Evolutionary conservation across 1,140 invertebrate species (phyloP).

Genomic region (Proales similis): DNA sequence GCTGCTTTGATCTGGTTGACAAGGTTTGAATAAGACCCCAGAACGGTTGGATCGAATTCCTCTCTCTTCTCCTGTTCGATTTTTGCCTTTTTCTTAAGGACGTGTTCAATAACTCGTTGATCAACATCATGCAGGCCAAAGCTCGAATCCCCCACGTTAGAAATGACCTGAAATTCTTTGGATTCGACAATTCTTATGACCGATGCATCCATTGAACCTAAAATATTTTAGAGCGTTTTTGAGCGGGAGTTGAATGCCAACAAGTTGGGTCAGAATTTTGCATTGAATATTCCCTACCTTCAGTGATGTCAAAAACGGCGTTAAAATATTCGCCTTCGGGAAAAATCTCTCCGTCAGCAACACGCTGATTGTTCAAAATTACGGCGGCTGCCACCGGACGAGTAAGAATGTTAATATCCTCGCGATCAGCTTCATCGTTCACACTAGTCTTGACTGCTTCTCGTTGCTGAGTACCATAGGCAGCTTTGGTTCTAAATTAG

Average conservation of each 20-base stretch:
- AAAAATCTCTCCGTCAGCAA: not conserved
- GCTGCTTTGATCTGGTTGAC: no score
- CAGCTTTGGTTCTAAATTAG: not conserved
- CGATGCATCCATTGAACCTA: constrained; percentile 24
- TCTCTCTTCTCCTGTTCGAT: no score
- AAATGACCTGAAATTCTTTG: constrained; percentile 32
- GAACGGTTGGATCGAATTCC: no score
- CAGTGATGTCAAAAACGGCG: constrained; percentile 32
- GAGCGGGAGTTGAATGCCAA: no score
- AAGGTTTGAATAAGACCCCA: no score
- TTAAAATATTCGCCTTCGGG: not conserved
- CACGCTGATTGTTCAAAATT: constrained; percentile 6
- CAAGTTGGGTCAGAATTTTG: not conserved
- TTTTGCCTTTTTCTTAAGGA: constrained; percentile 11
- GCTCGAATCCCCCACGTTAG: constrained; percentile 26
- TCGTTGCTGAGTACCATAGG: constrained; percentile 23
- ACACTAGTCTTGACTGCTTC: constrained; percentile 34
- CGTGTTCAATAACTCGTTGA: constrained; percentile 7
- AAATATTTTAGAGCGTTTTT: no score
- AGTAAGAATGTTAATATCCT: constrained; percentile 36
- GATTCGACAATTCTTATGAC: constrained; percentile 23
- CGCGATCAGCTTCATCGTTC: constrained; percentile 18
- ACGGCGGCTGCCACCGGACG: constrained; percentile 30
- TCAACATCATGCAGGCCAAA: constrained; percentile 34
- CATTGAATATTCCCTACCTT: not conserved